A percentile compares a stretch with the other conserved stretches of the same genome.
Evolutionary conservation across 2,113 vertebrate species (phyloP).

Genomic region (Microtus ochrogaster): DNA sequence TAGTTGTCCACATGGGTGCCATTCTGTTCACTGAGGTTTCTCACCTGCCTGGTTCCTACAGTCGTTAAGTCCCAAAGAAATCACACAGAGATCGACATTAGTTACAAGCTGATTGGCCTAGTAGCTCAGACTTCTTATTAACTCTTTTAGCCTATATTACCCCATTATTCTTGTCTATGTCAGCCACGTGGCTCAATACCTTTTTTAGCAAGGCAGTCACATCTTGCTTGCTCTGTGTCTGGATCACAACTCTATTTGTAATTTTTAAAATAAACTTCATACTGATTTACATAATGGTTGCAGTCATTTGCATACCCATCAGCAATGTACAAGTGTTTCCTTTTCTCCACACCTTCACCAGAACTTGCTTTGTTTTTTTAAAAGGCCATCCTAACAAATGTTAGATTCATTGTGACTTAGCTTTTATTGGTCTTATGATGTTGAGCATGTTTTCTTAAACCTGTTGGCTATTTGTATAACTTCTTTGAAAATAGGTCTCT

Average conservation of each 20-base stretch:
- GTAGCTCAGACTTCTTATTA: too few relatives aligned
- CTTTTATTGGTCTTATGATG: not conserved
- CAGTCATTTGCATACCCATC: not conserved
- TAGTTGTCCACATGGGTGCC: too few relatives aligned
- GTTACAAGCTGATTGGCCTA: too few relatives aligned
- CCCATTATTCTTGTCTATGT: too few relatives aligned
- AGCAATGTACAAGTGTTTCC: not conserved
- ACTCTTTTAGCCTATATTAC: too few relatives aligned
- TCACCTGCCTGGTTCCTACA: too few relatives aligned
- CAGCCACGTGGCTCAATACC: too few relatives aligned
- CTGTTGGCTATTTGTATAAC: not conserved
- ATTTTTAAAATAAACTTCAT: not conserved
- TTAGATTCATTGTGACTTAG: not conserved
- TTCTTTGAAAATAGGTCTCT: not conserved
- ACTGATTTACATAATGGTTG: not conserved
- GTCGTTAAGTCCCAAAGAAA: too few relatives aligned
- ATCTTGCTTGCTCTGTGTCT: too few relatives aligned
- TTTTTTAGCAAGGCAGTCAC: too few relatives aligned
- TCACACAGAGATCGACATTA: too few relatives aligned
- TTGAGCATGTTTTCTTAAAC: not conserved
- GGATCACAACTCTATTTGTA: not conserved
- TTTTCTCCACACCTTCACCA: not conserved
- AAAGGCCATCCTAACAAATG: not conserved
- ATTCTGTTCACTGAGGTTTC: too few relatives aligned
- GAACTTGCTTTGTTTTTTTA: not conserved